Conservation (phyloP, 2,113 vertebrate genomes). For the Limanda limanda region DNA sequence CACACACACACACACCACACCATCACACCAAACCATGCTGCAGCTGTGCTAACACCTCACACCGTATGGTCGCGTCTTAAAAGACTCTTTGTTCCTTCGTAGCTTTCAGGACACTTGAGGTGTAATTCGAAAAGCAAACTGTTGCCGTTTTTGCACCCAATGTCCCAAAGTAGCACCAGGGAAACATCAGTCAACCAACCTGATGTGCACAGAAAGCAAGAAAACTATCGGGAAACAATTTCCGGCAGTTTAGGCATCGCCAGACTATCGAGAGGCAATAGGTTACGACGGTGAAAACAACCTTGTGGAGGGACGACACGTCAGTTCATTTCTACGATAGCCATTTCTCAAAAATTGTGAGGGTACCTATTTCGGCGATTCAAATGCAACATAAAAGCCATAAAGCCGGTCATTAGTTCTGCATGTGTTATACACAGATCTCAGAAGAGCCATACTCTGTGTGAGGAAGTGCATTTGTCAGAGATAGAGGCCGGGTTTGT, state of each 20-base stretch:
- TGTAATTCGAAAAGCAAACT: constrained; percentile 23
- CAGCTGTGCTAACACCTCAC: constrained; percentile 21
- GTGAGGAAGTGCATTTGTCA: constrained; percentile 53
- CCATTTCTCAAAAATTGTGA: constrained; percentile 39
- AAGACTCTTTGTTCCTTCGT: constrained; percentile 30
- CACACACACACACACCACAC: constrained; percentile 36
- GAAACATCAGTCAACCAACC: constrained; percentile 20
- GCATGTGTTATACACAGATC: constrained; percentile 37
- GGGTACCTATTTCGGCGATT: constrained; percentile 32
- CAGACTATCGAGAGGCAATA: not conserved
- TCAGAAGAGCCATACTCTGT: constrained; percentile 27
- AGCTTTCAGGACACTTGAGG: constrained; percentile 11
- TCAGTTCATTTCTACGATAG: constrained; percentile 27
- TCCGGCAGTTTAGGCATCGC: constrained; percentile 13
- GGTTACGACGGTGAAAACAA: constrained; percentile 20
- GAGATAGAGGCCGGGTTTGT: constrained; percentile 40
- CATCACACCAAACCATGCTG: constrained; percentile 27
- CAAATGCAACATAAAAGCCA: constrained; percentile 52
- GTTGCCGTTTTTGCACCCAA: not conserved
- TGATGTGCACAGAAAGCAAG: constrained; percentile 33
- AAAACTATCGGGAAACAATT: constrained; percentile 26
- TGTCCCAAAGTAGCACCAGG: constrained; percentile 26
- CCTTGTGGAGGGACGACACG: constrained; percentile 4
- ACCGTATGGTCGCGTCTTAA: constrained; percentile 32
- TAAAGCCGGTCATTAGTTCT: constrained; percentile 51